Evolutionary conservation across 2,888 invertebrate species (phyloP), one percentile per base, ranked within the genome.

Genomic region (Melanargia galathea): DNA sequence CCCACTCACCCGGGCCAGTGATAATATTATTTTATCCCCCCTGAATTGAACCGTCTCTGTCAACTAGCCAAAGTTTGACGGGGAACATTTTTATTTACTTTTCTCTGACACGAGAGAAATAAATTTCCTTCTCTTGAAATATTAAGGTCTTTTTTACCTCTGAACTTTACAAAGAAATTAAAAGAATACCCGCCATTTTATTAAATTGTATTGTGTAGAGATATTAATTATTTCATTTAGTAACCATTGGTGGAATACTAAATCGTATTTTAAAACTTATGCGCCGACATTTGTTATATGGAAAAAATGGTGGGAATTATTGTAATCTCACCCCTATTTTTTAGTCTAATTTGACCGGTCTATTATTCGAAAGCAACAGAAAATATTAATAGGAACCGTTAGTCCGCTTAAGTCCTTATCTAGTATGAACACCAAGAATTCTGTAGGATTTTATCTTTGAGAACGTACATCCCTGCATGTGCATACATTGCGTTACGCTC

Each of bases 11-110:
- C 73, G 69, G 70, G 65, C 71, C 70, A 74, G 73, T 77, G 77
- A 80, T 79, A 81, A 79, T 81, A 83, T 83, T 83, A 79, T 82
- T 77, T 73, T 74, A 73, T 75, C 73, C 76, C 76, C 74, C 71
- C 70, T 66, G 73, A 69, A 72, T 72, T 71, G 70, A 71, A 74
- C 69, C 70, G 69, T 76, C 73, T 70, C 73, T 73, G 74, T 75
- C 76, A 75, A 73, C 75, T 73, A 73, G 70, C 64, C 71, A 69
- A 73, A 74, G 71, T 75, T 73, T 71, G 63, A 70, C 69, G 71
- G 63, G 58, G 64, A 70, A 68, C 69, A 70, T 71, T 75, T 74
- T 74, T 73, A 71, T 75, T 75, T 73, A 72, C 71, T 67, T 72
- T 68, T 61, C 69, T 71, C 67, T 58, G 62, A 48, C 68, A 59